Percentiles rank a stretch among this genome's conserved stretches.
Conservation (phyloP, 1,140 invertebrate genomes). For the Micrasema minimum region DNA sequence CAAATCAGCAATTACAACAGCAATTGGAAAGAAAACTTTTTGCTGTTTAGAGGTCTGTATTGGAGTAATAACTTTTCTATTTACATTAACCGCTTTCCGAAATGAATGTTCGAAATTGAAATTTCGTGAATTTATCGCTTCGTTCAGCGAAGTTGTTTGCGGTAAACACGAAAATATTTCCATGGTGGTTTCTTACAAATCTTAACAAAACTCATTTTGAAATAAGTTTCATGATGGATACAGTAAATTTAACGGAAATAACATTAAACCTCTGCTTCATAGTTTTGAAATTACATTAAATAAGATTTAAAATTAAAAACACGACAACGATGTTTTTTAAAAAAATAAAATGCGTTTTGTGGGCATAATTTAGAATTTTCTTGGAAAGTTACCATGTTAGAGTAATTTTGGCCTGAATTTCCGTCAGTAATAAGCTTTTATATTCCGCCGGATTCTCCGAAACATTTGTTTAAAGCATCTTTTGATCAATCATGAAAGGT, state of each 20-base stretch:
- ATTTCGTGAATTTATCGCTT: conserved; percentile 20
- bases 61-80: conserved; percentile 23
- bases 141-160: neutral
- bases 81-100: conserved; percentile 30
- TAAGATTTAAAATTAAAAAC: no score
- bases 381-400: no score
- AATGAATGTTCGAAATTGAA: conserved; percentile 26
- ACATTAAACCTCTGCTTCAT: no score
- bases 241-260: no score
- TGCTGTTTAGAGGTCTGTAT: conserved; percentile 9
- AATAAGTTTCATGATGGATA: neutral
- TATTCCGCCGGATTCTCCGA: conserved; percentile 2
- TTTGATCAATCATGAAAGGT: conserved; percentile 47
- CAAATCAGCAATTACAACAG: conserved; percentile 26
- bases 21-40: conserved; percentile 25
- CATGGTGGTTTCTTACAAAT: conserved; percentile 5
- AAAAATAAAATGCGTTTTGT: no score
- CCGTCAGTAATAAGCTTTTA: conserved; percentile 17
- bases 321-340: no score
- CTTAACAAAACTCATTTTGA: conserved; percentile 26
- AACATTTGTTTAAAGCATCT: conserved; percentile 40
- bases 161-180: conserved; percentile 15
- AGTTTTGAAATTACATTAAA: no score
- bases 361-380: no score
- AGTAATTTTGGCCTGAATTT: conserved; percentile 1